Evolutionary conservation across 2,888 invertebrate genomes (phyloP).

Genomic region (Matsumyia berberina): DNA sequence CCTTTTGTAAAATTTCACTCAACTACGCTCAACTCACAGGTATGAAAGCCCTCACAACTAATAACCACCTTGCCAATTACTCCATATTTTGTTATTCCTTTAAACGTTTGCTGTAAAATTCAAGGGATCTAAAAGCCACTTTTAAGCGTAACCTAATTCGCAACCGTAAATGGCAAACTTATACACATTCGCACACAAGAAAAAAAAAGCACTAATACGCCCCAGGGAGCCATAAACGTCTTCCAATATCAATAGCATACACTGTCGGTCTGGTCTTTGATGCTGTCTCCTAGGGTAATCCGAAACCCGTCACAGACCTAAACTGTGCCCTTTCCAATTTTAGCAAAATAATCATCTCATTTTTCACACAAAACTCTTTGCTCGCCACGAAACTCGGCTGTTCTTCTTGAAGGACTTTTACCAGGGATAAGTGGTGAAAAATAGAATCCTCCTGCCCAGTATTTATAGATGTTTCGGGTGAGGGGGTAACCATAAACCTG

Average conservation of each 20-base stretch:
- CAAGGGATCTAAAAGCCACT: too few species aligned
- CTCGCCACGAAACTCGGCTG: neutral
- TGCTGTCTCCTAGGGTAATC: neutral
- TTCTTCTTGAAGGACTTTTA: neutral
- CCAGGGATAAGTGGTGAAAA: neutral
- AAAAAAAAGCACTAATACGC: conserved; percentile 1
- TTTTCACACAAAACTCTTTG: neutral
- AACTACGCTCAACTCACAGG: too few species aligned
- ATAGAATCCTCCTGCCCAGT: conserved; percentile 19
- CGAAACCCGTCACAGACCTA: neutral
- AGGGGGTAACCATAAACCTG: conserved; percentile 2
- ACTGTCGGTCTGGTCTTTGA: neutral
- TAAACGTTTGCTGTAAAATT: too few species aligned
- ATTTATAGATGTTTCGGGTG: conserved; percentile 6
- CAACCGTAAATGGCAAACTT: neutral
- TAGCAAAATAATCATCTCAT: conserved; percentile 18
- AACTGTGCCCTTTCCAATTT: conserved; percentile 16
- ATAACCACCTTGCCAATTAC: too few species aligned
- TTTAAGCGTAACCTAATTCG: neutral
- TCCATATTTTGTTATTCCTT: too few species aligned
- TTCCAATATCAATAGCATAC: neutral
- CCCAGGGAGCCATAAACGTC: neutral
- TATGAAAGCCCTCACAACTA: too few species aligned
- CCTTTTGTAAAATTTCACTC: too few species aligned
- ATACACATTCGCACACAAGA: neutral